phyloP scores from a whole-genome alignment of 1,140 invertebrate genomes.

The Aricia agestis region DNA sequence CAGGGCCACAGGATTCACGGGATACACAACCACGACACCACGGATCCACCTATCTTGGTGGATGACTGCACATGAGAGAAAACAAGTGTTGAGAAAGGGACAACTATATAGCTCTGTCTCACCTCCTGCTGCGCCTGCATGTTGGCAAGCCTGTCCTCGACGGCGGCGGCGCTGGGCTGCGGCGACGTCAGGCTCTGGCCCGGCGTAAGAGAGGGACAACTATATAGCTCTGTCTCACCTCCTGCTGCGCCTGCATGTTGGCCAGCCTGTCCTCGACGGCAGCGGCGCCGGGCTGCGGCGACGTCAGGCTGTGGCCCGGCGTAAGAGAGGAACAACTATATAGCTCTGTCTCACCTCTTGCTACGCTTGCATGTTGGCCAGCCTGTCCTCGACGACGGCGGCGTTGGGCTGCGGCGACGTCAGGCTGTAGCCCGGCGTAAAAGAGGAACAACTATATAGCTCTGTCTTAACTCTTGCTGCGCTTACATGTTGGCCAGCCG shows the following conservation, averaged over 20 bases:
- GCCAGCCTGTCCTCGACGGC: constrained; percentile 85
- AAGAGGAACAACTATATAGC: constrained; percentile 1
- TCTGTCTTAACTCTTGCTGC: constrained; percentile 81
- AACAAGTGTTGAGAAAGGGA: too few relatives aligned
- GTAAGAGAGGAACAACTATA: constrained; percentile 37
- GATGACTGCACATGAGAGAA: too few relatives aligned
- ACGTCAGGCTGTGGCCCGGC: constrained; percentile 86
- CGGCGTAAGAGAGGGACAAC: constrained; percentile 74
- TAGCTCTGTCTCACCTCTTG: constrained; percentile 79
- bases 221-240: constrained; percentile 60
- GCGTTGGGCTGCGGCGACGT: constrained; percentile 78
- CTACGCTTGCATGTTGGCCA: constrained; percentile 82
- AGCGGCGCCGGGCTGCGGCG: constrained; percentile 74
- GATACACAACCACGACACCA: too few relatives aligned
- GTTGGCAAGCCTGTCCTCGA: constrained; percentile 85
- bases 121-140: constrained; percentile 87
- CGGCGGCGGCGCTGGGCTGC: constrained; percentile 70
- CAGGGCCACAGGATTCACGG: too few relatives aligned
- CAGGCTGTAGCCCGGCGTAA: constrained; percentile 84
- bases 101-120: constrained; percentile 19
- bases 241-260: constrained; percentile 85
- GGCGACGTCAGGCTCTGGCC: constrained; percentile 84
- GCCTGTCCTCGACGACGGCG: constrained; percentile 83
- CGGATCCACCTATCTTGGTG: too few relatives aligned
- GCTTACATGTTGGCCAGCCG: constrained; percentile 84